Percentiles rank a stretch among this genome's conserved stretches.
Evolutionary conservation across 2,888 invertebrate species (phyloP).

Genomic region (Dysmachus trigonus): DNA sequence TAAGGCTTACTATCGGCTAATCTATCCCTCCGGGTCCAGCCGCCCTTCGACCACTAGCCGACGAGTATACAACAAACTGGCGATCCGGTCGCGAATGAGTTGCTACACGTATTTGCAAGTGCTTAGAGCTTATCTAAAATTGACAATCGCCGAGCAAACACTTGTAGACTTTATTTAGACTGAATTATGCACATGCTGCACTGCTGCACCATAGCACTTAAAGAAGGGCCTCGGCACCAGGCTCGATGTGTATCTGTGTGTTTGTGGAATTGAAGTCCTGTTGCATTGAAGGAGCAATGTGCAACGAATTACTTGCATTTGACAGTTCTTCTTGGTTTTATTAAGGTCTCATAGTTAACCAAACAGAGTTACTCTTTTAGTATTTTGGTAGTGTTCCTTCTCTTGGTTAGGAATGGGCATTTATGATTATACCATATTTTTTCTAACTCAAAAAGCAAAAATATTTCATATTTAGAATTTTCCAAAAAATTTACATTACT

Average conservation of each 20-base stretch:
- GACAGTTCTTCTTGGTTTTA: not conserved
- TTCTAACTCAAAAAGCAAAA: no score
- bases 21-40: not conserved
- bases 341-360: no score
- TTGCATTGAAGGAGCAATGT: not conserved
- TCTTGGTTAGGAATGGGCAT: no score
- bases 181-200: not conserved
- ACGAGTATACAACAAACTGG: not conserved
- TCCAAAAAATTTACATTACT: no score
- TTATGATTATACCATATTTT: no score
- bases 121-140: slow-evolving; percentile 9
- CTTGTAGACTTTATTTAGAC: not conserved
- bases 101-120: not conserved
- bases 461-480: no score
- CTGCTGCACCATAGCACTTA: not conserved
- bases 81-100: not conserved
- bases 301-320: not conserved
- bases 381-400: no score
- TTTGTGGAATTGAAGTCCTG: not conserved
- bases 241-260: not conserved
- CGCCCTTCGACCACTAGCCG: not conserved
- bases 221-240: not conserved
- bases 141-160: not conserved
- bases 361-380: no score
- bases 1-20: not conserved